Percentiles rank a stretch among this genome's conserved stretches.
Conservation (phyloP, 2,888 invertebrate genomes). For the Frankliniella intonsa region DNA sequence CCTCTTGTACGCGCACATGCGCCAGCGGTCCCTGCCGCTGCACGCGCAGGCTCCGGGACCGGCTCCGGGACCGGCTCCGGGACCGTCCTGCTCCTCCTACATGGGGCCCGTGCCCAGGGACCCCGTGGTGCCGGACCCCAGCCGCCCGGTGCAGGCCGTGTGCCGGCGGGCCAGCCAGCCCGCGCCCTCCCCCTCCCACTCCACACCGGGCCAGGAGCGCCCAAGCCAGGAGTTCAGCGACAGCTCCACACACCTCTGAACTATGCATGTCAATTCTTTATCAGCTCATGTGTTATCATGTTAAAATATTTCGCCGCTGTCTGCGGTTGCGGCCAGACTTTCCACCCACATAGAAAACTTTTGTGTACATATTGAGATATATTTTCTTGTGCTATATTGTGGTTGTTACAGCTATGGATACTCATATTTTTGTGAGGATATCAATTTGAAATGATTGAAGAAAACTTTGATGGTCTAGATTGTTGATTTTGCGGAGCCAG, state of each 20-base stretch:
- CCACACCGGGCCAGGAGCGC: background rate
- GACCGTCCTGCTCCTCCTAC: background rate
- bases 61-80: background rate
- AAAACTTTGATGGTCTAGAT: background rate
- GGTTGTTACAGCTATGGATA: background rate
- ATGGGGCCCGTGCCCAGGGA: background rate
- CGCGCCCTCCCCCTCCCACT: background rate
- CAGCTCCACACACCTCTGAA: constrained; percentile 2
- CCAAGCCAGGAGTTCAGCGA: constrained; percentile 17
- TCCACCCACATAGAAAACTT: too few species aligned
- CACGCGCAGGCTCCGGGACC: background rate
- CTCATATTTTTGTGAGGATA: constrained; percentile 1
- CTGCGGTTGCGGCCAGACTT: too few species aligned
- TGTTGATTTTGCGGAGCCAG: too few species aligned
- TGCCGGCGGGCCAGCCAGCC: background rate
- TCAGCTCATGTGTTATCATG: background rate
- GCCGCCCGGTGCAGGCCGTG: background rate
- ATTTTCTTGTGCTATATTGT: background rate
- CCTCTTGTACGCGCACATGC: background rate
- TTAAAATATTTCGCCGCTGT: too few species aligned
- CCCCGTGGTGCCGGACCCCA: constrained; percentile 4
- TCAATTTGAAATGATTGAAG: background rate
- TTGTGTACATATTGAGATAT: background rate
- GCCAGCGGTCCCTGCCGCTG: background rate
- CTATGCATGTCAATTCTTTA: background rate